Base-by-base conservation (phyloP, 1,140 invertebrate genomes). In the Hypsibius dujardini region DNA sequence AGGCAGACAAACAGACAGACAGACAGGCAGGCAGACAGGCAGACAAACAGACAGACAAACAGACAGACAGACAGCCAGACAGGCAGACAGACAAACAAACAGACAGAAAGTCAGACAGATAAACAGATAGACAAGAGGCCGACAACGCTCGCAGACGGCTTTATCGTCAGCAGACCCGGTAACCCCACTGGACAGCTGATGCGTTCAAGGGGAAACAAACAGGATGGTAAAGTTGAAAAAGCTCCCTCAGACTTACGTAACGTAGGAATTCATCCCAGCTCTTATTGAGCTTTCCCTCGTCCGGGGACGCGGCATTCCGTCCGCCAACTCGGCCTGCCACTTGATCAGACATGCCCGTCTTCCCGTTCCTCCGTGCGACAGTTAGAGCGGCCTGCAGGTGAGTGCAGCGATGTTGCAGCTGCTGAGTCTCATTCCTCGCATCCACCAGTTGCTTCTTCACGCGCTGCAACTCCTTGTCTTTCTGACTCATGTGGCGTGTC, bases 221-320 rank as follows among this genome's bases (percentile, higher is more conserved):
- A 28, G 28, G 28, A 28, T 28, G 28, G 28, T 28, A 28, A 28
- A 28, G 28, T 28, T 7, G n/a, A n/a, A 56, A 56, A 56, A n/a
- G 50, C n/a, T 7, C n/a, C 50, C 7, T 56, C n/a, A 12, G 50
- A 56, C 12, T 67, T 67, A 67, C 62, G 45, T 67, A 15, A 15
- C 45, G 12, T 42, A 67, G 45, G 62, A 67, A 67, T 12, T 67
- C 62, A 12, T 67, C 62, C 62, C 62, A 67, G 12, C 3, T 45
- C 12, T 7, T 7, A 15, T 67, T 67, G 12, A 67, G 7, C 42
- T 15, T 12, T 67, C 12, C 42, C 62, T 67, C 62, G 62, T 67
- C 62, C 12, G 42, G 12, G 45, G 42, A 45, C 28, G 28, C 28
- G 28, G 28, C 28, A 28, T 28, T 28, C 45, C 12, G 12, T 42